phyloP scores from a whole-genome alignment of 2,888 invertebrate genomes.

The Diarsia rubi region DNA sequence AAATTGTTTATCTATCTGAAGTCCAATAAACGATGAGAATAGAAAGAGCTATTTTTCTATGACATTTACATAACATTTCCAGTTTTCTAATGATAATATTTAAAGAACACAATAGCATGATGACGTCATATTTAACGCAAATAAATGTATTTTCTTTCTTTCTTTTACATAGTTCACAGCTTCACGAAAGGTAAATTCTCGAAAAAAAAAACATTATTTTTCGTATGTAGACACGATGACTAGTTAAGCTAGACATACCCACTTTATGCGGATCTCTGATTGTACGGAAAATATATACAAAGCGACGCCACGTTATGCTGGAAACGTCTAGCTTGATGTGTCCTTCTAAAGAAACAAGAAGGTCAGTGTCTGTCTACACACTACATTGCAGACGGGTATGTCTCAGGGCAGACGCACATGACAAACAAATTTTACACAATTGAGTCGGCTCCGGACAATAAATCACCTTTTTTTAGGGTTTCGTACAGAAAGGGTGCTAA shows the following conservation, averaged over 20 bases:
- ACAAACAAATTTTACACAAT: conserved; percentile 20
- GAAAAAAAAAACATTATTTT: neutral
- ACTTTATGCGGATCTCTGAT: no score
- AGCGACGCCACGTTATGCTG: no score
- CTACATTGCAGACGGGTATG: neutral
- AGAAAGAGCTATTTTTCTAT: neutral
- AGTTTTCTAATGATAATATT: neutral
- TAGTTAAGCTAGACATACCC: no score
- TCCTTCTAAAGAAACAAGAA: neutral
- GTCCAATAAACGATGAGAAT: neutral
- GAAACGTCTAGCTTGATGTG: no score
- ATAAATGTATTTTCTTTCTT: neutral
- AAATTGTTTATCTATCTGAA: neutral
- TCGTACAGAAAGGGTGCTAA: neutral
- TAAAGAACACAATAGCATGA: neutral
- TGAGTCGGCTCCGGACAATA: neutral
- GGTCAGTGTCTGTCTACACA: neutral
- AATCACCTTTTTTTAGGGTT: neutral
- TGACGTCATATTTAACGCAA: neutral
- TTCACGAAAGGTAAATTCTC: neutral
- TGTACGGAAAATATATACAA: no score
- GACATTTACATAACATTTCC: neutral
- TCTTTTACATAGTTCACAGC: neutral
- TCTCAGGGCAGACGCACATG: neutral
- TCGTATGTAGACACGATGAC: neutral